Evolutionary conservation across 2,888 invertebrate species (phyloP).

Genomic region (Chloroclystis v-ata): DNA sequence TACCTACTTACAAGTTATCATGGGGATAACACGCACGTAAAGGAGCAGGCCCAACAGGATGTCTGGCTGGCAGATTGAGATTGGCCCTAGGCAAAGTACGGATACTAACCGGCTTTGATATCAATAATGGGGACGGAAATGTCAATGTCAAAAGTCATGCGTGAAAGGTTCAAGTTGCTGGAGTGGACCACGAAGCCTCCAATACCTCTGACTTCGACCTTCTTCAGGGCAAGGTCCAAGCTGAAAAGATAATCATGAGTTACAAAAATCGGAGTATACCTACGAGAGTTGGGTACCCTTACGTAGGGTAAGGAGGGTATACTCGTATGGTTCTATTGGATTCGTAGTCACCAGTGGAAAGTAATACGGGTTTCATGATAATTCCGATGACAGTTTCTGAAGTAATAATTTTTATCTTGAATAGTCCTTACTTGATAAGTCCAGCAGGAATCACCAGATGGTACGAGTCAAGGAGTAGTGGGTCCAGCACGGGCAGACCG

Average conservation of each 20-base stretch:
- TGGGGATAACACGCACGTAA: no score
- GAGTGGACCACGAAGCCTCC: slow-evolving; percentile 54
- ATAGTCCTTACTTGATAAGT: slow-evolving; percentile 52
- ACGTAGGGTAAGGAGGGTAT: no score
- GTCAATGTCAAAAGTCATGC: slow-evolving; percentile 54
- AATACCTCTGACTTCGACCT: slow-evolving; percentile 42
- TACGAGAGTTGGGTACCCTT: no score
- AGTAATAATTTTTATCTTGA: background rate
- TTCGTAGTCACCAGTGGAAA: no score
- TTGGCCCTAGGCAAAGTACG: background rate
- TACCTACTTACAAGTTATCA: no score
- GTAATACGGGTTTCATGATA: no score
- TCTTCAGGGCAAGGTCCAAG: slow-evolving; percentile 47
- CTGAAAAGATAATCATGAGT: no score
- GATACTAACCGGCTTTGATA: slow-evolving; percentile 45
- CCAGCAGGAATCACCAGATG: slow-evolving; percentile 50
- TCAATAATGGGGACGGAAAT: slow-evolving; percentile 48
- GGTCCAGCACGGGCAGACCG: slow-evolving; percentile 56
- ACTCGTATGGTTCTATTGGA: no score
- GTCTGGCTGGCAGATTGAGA: no score
- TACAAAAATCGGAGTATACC: no score
- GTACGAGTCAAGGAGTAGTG: slow-evolving; percentile 43
- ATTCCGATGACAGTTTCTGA: no score
- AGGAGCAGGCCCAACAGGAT: no score
- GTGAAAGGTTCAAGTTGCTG: slow-evolving; percentile 39